These are phyloP conservation scores for Ophiothrix spiculata DNA, from an alignment of 35 echinoderm and acorn worm genomes.

Conservation along the genomic window DNA sequence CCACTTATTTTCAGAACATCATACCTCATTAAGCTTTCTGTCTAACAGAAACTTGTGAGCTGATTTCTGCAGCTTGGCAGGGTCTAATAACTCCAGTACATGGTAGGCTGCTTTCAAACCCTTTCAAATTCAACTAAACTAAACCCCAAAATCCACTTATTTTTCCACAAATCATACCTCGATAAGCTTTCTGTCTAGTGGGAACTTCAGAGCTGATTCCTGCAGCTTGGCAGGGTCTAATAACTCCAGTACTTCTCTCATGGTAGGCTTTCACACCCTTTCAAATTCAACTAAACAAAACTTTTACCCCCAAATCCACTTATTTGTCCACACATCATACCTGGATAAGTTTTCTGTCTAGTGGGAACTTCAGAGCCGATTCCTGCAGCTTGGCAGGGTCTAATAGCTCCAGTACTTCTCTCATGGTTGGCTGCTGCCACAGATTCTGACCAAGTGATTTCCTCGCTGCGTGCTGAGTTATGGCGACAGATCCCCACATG, in stretches of 20 bases:
- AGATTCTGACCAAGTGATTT: constrained; percentile 58
- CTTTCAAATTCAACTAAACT: too few relatives aligned
- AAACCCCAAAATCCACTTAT: background rate
- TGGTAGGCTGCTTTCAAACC: too few relatives aligned
- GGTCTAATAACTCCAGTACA: too few relatives aligned
- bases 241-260: constrained; percentile 76
- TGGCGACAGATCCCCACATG: constrained; percentile 71
- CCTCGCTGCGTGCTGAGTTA: constrained; percentile 66
- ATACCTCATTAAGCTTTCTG: background rate
- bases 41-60: background rate
- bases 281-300: background rate
- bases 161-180: background rate
- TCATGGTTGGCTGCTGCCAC: constrained; percentile 79
- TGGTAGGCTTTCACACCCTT: too few relatives aligned
- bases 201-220: constrained; percentile 59
- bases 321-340: too few relatives aligned
- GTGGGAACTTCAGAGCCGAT: constrained; percentile 62
- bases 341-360: constrained; percentile 29
- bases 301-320: too few relatives aligned
- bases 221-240: constrained; percentile 53
- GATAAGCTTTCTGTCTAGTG: constrained; percentile 40
- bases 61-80: too few relatives aligned
- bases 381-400: constrained; percentile 50
- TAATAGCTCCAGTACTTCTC: constrained; percentile 72
- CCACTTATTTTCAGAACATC: background rate